A percentile compares a stretch with the other conserved stretches of the same genome.
Conservation (phyloP, 2,113 vertebrate genomes). For the Sylvilagus bachmani region DNA sequence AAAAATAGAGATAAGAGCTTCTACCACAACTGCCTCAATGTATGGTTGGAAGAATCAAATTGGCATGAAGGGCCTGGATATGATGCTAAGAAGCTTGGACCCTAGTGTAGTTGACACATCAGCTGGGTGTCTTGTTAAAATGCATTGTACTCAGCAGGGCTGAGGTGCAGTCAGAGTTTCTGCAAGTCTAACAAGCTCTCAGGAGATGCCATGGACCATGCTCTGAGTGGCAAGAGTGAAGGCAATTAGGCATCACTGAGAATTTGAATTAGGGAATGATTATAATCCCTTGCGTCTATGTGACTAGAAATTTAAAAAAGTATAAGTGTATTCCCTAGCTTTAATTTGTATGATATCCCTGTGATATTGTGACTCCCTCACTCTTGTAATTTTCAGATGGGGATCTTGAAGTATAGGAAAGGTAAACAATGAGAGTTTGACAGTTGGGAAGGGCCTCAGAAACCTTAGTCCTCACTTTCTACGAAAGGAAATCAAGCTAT, state of each 20-base stretch:
- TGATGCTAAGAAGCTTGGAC: neutral
- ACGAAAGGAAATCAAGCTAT: neutral
- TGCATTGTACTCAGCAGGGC: neutral
- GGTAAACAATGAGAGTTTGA: neutral
- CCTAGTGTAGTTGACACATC: neutral
- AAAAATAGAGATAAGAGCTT: neutral
- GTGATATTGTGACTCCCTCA: neutral
- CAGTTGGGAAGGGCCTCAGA: neutral
- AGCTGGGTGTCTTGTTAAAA: neutral
- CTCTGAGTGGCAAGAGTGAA: neutral
- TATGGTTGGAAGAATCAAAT: neutral
- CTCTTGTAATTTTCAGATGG: neutral
- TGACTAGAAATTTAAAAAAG: conserved; percentile 36
- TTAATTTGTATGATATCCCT: neutral
- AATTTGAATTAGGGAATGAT: neutral
- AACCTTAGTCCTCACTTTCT: neutral
- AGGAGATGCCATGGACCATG: neutral
- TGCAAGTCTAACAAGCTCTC: neutral
- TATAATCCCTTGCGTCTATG: neutral
- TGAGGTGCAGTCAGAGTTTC: neutral
- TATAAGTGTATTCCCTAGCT: neutral
- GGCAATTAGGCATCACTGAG: neutral
- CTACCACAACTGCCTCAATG: neutral
- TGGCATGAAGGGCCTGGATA: neutral
- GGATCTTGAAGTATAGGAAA: neutral